phyloP scores from a whole-genome alignment of 2,113 vertebrate genomes.

The Trogon surrucura region DNA sequence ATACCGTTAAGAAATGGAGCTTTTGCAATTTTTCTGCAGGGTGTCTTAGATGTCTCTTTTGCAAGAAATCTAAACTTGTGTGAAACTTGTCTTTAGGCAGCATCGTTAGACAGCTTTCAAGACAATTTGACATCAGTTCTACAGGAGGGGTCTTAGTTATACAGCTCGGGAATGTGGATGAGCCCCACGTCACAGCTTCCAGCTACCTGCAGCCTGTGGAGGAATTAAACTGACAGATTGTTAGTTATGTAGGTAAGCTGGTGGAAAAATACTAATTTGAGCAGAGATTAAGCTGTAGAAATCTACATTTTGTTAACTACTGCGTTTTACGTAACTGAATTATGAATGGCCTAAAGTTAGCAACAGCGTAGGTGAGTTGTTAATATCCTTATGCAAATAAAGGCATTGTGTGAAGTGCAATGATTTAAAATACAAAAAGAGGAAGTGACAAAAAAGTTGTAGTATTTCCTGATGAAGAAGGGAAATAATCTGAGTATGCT shows the following conservation, averaged over 20 bases:
- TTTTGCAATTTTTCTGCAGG: not conserved
- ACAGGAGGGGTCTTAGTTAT: not conserved
- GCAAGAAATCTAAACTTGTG: not conserved
- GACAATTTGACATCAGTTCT: not conserved
- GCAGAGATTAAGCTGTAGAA: not conserved
- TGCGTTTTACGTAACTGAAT: not conserved
- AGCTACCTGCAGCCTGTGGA: not conserved
- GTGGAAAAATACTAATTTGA: not conserved
- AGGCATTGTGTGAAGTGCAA: not conserved
- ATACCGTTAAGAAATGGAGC: not conserved
- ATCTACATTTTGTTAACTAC: not conserved
- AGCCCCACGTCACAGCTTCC: not conserved
- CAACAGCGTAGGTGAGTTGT: not conserved
- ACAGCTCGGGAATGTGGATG: not conserved
- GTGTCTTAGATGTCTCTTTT: not conserved
- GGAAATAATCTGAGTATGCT: not conserved
- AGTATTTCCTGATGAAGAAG: not conserved
- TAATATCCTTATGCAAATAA: not conserved
- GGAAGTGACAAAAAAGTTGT: conserved; percentile 18
- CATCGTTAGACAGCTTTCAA: rapidly evolving
- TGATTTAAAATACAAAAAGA: conserved; percentile 5
- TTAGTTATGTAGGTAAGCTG: not conserved
- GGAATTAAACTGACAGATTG: not conserved
- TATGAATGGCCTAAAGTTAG: conserved; percentile 45
- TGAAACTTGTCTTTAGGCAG: not conserved